These are phyloP conservation scores for Elysia chlorotica DNA, from an alignment of 1,140 invertebrate genomes.

Conservation along the genomic window DNA sequence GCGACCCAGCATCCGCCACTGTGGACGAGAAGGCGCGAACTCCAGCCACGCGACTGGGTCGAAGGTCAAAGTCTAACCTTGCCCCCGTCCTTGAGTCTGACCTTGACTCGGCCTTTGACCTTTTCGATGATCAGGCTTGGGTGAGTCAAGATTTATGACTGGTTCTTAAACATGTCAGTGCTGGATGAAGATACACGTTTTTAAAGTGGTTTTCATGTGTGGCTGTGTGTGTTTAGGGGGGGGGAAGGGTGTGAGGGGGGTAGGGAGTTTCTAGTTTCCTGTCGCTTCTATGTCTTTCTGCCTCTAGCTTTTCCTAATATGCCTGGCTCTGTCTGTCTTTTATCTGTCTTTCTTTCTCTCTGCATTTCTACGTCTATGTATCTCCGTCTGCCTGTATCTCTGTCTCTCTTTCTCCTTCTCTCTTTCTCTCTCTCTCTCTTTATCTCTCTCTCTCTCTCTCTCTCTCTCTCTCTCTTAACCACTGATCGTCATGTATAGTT, in stretches of 20 bases:
- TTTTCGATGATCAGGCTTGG: conserved; percentile 52
- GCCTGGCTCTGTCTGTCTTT: no score
- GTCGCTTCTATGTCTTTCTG: no score
- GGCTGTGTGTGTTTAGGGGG: no score
- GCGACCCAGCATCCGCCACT: conserved; percentile 29
- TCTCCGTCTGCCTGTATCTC: neutral
- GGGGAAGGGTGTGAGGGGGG: no score
- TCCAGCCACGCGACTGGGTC: conserved; percentile 27
- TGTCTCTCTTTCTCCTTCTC: conserved; percentile 5
- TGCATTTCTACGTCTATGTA: no score
- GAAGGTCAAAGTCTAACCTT: conserved; percentile 36
- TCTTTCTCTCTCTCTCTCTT: conserved; percentile 14
- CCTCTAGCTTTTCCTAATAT: no score
- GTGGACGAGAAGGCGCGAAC: conserved; percentile 28
- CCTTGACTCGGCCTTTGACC: conserved; percentile 40
- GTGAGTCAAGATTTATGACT: no score
- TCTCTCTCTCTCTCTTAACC: conserved; percentile 15
- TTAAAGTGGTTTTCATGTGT: no score
- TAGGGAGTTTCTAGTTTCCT: no score
- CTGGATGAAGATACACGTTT: no score
- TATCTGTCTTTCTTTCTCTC: no score
- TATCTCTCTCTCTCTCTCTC: conserved; percentile 19
- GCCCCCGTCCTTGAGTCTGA: conserved; percentile 42
- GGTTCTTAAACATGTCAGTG: no score
- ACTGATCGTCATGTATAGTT: neutral